Evolutionary conservation across 2,797 vertebrate species (phyloP).

Genomic region (Enteromius unitaeniatus): DNA sequence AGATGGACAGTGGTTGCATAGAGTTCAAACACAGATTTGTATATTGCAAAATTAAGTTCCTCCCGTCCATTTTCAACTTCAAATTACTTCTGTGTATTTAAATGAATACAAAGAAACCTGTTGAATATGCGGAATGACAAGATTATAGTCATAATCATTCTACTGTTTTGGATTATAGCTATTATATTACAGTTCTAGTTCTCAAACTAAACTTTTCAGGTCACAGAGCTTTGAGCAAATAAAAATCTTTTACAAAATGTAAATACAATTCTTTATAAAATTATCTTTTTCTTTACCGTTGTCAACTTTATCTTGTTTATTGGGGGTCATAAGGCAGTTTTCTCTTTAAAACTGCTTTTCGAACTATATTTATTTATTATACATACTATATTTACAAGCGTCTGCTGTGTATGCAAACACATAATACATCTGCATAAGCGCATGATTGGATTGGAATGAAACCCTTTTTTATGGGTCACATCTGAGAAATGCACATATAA

Average conservation of each 20-base stretch:
- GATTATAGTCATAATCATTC: neutral
- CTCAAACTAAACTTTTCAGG: neutral
- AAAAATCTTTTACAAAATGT: neutral
- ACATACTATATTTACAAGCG: neutral
- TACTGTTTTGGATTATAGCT: slow-evolving; percentile 17
- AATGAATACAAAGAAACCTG: slow-evolving; percentile 11
- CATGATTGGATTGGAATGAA: slow-evolving; percentile 24
- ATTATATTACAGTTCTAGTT: slow-evolving; percentile 17
- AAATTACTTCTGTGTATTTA: slow-evolving; percentile 12
- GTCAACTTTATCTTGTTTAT: neutral
- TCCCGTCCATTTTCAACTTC: slow-evolving; percentile 2
- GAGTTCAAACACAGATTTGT: slow-evolving; percentile 21
- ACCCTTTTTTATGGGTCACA: slow-evolving; percentile 36
- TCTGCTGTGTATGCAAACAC: slow-evolving; percentile 1
- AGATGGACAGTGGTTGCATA: slow-evolving; percentile 66
- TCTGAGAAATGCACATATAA: slow-evolving; percentile 59
- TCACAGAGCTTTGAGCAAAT: neutral
- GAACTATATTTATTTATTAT: neutral
- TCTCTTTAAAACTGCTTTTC: neutral
- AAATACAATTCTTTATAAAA: neutral
- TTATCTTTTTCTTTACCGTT: neutral
- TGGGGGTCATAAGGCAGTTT: neutral
- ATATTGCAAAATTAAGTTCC: neutral
- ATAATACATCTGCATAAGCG: slow-evolving; percentile 27
- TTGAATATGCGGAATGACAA: neutral